Conservation (phyloP, 2,113 vertebrate species). For the Gambusia affinis region DNA sequence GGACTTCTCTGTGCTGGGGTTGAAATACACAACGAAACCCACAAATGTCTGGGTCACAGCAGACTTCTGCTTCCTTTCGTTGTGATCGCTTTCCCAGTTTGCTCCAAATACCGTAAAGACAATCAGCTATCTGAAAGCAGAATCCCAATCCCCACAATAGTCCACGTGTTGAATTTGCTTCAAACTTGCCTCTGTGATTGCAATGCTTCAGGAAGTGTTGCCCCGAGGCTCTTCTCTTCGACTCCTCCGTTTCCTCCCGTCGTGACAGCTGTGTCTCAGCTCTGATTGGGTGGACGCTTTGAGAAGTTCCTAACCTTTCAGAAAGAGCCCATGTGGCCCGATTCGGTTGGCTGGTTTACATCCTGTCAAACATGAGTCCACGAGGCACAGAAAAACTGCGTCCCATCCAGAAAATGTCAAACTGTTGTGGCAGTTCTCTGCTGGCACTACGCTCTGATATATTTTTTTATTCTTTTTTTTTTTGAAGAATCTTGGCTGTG, state of each 20-base stretch:
- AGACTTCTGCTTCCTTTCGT: too few relatives aligned
- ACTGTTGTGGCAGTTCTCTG: constrained; percentile 59
- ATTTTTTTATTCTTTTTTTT: constrained; percentile 15
- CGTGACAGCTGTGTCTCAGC: constrained; percentile 55
- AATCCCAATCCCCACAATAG: constrained; percentile 9
- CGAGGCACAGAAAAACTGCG: constrained; percentile 55
- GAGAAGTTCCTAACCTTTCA: constrained; percentile 69
- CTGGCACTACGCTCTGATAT: constrained; percentile 40
- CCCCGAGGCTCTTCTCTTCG: constrained; percentile 42
- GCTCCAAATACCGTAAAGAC: neutral
- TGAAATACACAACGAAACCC: too few relatives aligned
- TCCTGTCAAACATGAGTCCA: constrained; percentile 72
- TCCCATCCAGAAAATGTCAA: constrained; percentile 67
- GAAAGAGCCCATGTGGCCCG: constrained; percentile 68
- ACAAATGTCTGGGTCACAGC: too few relatives aligned
- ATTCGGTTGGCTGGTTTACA: constrained; percentile 70
- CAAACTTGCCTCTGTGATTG: constrained; percentile 60
- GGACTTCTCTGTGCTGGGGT: too few relatives aligned
- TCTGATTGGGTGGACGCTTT: constrained; percentile 60
- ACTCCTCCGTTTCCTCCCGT: constrained; percentile 38
- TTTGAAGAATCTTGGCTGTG: constrained; percentile 62
- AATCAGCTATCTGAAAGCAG: constrained; percentile 18
- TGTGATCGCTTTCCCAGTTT: too few relatives aligned
- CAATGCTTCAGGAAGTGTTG: constrained; percentile 30
- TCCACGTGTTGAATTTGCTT: constrained; percentile 47